Conservation (phyloP, 1,140 invertebrate species). For the Berghia stephanieae region DNA sequence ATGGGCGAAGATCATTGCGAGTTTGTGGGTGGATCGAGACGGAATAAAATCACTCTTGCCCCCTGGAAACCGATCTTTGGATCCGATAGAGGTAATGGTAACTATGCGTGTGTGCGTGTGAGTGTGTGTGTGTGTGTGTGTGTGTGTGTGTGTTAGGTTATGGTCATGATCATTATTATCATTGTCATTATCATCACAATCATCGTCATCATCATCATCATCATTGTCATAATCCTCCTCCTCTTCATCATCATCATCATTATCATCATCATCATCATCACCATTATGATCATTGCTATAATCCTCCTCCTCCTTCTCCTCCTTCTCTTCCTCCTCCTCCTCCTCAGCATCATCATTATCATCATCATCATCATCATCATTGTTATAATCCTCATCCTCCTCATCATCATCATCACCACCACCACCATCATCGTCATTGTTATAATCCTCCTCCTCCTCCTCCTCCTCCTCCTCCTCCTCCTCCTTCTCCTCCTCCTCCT, state of each 20-base stretch:
- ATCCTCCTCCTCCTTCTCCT: too few relatives aligned
- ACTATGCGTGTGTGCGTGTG: background rate
- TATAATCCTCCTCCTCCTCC: too few relatives aligned
- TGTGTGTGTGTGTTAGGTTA: too few relatives aligned
- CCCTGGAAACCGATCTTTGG: slow-evolving; percentile 14
- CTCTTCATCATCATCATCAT: background rate
- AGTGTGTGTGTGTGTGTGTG: background rate
- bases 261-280: background rate
- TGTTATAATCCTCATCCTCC: background rate
- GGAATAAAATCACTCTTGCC: slow-evolving; percentile 30
- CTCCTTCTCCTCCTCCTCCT: background rate
- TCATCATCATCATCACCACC: background rate
- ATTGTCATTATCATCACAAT: background rate
- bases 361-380: too few relatives aligned
- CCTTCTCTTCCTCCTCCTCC: too few relatives aligned
- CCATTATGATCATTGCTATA: too few relatives aligned
- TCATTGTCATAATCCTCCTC: background rate
- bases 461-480: background rate
- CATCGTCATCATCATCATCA: background rate
- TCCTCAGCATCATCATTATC: too few relatives aligned
- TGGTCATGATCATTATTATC: background rate
- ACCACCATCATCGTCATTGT: background rate
- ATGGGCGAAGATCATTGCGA: slow-evolving; percentile 61
- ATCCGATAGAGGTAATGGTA: slow-evolving; percentile 32
- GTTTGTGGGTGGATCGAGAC: slow-evolving; percentile 50